Base-by-base conservation (phyloP, 2,113 vertebrate genomes). In the Puntigrus tetrazona region DNA sequence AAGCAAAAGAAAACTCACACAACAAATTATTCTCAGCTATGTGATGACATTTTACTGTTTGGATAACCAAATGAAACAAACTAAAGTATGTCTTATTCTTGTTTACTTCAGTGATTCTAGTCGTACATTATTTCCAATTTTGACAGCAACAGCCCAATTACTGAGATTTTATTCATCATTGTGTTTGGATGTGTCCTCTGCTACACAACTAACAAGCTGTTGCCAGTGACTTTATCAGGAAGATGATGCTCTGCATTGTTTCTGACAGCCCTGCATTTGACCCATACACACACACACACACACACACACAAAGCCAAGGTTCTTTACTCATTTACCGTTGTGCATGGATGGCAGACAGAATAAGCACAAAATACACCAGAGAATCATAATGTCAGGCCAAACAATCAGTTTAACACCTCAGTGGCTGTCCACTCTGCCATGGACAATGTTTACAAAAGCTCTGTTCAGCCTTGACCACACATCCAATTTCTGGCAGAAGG, bases 171-270 rank as follows among this genome's bases (percentile, higher is more conserved):
- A 43, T 31, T 41, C n/a, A 16, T 25, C 45, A 9, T 47, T 59
- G 38, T 78, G 63, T 69, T 59, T 29, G 29, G 57, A 43, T 63
- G 55, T 67, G 22, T 70, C 9, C 20, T 43, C 82, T 55, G 69
- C 82, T 87, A 73, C 36, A 87, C 50, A 80, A 67, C 79, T 76
- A 87, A 87, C 73, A 73, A 87, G 77, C 47, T 29, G 45, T 87
- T 70, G 77, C 55, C 59, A 76, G 22, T 75, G 74, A 73, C 82
- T 76, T 76, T 81, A 72, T 61, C 36, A 59, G 14, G 59, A 80
- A 61, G 65, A 31, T 73, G 45, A 78, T 83, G 69, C 34, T 73
- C 22, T 73, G 22, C 16, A 72, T 29, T 73, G 65, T 22, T 63
- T 20, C 78, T 82, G 85, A 82, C 59, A 70, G 55, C 27, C 9